Conservation (phyloP, 2,888 invertebrate species). For the Melieria omissa region DNA sequence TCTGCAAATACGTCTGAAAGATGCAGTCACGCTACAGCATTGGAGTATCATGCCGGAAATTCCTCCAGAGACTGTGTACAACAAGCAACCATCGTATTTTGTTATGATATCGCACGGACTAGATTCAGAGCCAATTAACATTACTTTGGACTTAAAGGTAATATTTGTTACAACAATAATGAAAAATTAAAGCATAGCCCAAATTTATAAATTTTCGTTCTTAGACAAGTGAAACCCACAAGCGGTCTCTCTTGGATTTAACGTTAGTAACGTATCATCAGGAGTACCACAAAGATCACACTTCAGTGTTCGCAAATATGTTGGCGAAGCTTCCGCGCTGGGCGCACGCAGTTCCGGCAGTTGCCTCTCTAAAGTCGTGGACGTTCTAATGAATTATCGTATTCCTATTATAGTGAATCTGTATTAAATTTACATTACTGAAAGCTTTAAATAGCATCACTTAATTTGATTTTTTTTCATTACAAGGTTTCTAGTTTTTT, state of each 20-base stretch:
- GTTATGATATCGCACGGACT: constrained; percentile 56
- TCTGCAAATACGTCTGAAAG: constrained; percentile 54
- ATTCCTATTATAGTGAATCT: too few relatives aligned
- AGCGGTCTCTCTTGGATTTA: constrained; percentile 54
- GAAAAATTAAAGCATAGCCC: background rate
- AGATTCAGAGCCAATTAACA: constrained; percentile 52
- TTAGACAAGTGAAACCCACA: constrained; percentile 39
- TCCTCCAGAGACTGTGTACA: constrained; percentile 51
- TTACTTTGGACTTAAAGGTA: constrained; percentile 55
- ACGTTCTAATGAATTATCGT: constrained; percentile 47
- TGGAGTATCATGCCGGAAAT: constrained; percentile 52
- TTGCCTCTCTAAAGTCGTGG: constrained; percentile 54
- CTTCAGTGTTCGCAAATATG: constrained; percentile 55
- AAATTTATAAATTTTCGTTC: background rate
- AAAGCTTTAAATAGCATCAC: too few relatives aligned
- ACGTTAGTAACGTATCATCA: constrained; percentile 55
- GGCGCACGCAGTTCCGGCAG: constrained; percentile 56
- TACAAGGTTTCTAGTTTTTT: too few relatives aligned
- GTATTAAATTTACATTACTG: too few relatives aligned
- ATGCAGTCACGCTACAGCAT: constrained; percentile 46
- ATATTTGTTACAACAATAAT: background rate
- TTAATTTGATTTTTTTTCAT: too few relatives aligned
- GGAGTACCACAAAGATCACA: constrained; percentile 58
- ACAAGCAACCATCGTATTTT: constrained; percentile 53
- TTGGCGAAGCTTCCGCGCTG: constrained; percentile 55